Evolutionary conservation across 2,888 invertebrate genomes (phyloP).

Genomic region (Chironomus riparius): DNA sequence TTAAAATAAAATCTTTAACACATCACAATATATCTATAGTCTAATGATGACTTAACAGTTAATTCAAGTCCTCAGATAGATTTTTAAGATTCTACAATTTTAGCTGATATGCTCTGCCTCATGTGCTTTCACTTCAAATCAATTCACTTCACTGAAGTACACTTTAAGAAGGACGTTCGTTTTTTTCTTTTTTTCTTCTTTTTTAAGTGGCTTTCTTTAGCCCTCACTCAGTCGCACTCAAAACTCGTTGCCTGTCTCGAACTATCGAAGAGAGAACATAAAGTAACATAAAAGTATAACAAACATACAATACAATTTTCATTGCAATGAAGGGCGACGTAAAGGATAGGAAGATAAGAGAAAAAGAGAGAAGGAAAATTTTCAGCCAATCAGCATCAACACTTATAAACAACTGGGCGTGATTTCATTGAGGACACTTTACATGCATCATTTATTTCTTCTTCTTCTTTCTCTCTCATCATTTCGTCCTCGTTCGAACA

Average conservation of each 20-base stretch:
- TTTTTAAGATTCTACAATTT: too few relatives aligned
- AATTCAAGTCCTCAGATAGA: too few relatives aligned
- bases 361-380: background rate
- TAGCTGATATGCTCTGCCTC: too few relatives aligned
- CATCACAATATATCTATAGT: background rate
- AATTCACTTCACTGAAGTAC: background rate
- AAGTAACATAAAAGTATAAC: background rate
- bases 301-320: background rate
- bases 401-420: constrained; percentile 9
- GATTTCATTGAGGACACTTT: constrained; percentile 6
- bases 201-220: constrained; percentile 4
- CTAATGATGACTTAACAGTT: background rate
- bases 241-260: background rate
- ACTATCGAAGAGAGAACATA: background rate
- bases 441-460: constrained; percentile 1
- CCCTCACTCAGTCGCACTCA: background rate
- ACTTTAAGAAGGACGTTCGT: constrained; percentile 19
- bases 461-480: background rate
- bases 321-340: background rate
- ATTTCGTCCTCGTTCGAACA: background rate
- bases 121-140: background rate
- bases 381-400: background rate
- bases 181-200: background rate
- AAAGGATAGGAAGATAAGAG: background rate
- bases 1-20: too few relatives aligned